Base-by-base conservation (phyloP, 2,888 invertebrate genomes). In the Galerucella calmariensis region DNA sequence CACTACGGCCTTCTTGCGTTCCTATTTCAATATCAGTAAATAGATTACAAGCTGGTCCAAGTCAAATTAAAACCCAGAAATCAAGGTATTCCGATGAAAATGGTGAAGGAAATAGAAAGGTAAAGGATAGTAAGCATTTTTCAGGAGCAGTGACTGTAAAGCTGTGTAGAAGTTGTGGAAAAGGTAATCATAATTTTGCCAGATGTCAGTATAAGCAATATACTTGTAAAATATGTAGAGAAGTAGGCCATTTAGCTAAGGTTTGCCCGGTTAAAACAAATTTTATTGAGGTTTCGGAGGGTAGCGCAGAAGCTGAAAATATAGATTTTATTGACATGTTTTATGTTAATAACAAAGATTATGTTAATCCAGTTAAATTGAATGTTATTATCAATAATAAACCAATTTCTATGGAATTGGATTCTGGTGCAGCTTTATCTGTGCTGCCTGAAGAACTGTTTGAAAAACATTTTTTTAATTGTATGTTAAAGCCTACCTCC, bases 221-320 rank as follows among this genome's bases (percentile, higher is more conserved):
- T 20, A 51, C n/a, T n/a, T 56, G 56, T 56, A 56, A 56, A 56
- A 2, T 56, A n/a, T 56, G 56, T 56, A 56, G 12, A 56, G n/a
- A 56, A 16, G 12, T 11, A 2, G 46, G 46, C 9, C 46, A 46
- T 46, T 46, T 56, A 20, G 56, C 16, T 56, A 56, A 56, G 20
- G 56, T 56, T 12, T 56, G 56, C 20, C 20, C 8, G 4, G n/a
- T n/a, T n/a, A 56, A 56, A n/a, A 56, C 56, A n/a, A 56, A 56
- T 56, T 56, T 56, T 56, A 20, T 56, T 56, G 56, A 56, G 51
- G 51, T 51, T 51, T 27, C 27, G 27, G 27, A 27, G 27, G 27
- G 27, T 27, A 27, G 27, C 27, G 27, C 10, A 53, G 53, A 10
- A 53, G 20, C 20, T 20, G 20, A 20, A 20, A 20, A 20, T 20